Conservation (phyloP, 2,888 invertebrate genomes). For the Andrena minutula region DNA sequence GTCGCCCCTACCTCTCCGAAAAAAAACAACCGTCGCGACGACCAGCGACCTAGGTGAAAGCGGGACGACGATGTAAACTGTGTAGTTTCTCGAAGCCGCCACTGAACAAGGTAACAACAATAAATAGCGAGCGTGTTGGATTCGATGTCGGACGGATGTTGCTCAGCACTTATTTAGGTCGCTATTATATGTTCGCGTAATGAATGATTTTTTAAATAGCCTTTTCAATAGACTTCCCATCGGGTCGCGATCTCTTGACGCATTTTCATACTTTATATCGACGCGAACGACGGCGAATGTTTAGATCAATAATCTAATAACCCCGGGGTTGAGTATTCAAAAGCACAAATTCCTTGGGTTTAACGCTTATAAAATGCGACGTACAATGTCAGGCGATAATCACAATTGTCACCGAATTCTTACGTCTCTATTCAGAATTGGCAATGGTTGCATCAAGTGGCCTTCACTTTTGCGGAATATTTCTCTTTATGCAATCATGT, state of each 20-base stretch:
- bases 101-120: neutral
- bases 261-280: constrained; percentile 76
- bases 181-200: constrained; percentile 66
- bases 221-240: constrained; percentile 77
- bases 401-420: too few species aligned
- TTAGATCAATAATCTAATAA: constrained; percentile 39
- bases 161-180: constrained; percentile 76
- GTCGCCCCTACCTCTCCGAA: neutral
- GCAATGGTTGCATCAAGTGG: too few species aligned
- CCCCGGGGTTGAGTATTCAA: neutral
- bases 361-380: too few species aligned
- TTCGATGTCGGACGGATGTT: constrained; percentile 74
- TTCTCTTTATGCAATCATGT: too few species aligned
- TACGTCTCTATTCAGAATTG: too few species aligned
- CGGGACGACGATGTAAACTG: neutral
- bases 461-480: too few species aligned
- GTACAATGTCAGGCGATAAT: too few species aligned
- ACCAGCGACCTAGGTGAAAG: constrained; percentile 1
- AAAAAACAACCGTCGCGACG: constrained; percentile 30
- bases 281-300: constrained; percentile 51
- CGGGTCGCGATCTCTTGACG: constrained; percentile 76
- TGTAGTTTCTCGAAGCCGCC: neutral
- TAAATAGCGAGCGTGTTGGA: constrained; percentile 23
- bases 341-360: too few species aligned
- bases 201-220: constrained; percentile 77